Conservation (phyloP, 2,888 invertebrate genomes). For the Gymnoscelis rufifasciata region DNA sequence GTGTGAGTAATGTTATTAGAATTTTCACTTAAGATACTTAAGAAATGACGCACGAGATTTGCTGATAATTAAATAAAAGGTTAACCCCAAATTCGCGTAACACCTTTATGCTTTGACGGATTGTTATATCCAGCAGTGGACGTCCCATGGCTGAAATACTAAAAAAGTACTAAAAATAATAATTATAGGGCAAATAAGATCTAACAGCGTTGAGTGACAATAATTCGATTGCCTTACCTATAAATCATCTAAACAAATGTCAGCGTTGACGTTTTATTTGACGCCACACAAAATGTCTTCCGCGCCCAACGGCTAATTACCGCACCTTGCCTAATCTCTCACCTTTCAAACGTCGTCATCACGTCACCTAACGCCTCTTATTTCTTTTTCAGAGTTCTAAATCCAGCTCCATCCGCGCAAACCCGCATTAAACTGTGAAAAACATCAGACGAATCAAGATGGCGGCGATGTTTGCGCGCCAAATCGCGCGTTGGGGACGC, state of each 20-base stretch:
- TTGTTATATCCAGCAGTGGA: too few relatives aligned
- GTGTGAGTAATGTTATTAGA: background rate
- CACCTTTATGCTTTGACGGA: too few relatives aligned
- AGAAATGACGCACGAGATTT: too few relatives aligned
- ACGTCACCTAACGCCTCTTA: constrained; percentile 52
- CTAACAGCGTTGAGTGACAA: constrained; percentile 30
- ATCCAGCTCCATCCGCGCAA: constrained; percentile 47
- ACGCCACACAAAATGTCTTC: constrained; percentile 45
- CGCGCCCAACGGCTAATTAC: constrained; percentile 49
- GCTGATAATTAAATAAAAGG: too few relatives aligned
- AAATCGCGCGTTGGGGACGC: constrained; percentile 56
- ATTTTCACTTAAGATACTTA: background rate
- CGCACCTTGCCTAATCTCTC: constrained; percentile 57
- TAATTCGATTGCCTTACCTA: constrained; percentile 26
- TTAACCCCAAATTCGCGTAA: too few relatives aligned
- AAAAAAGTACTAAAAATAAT: too few relatives aligned
- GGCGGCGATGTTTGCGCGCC: constrained; percentile 64
- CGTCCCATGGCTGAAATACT: too few relatives aligned
- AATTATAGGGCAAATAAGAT: background rate
- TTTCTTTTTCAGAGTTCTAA: constrained; percentile 71
- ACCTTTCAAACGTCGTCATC: constrained; percentile 40
- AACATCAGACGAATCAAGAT: constrained; percentile 61
- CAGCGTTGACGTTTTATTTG: constrained; percentile 50
- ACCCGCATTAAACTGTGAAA: constrained; percentile 63
- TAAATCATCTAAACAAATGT: constrained; percentile 28